Conservation (phyloP, 2,888 invertebrate genomes). For the Thelaira solivaga region DNA sequence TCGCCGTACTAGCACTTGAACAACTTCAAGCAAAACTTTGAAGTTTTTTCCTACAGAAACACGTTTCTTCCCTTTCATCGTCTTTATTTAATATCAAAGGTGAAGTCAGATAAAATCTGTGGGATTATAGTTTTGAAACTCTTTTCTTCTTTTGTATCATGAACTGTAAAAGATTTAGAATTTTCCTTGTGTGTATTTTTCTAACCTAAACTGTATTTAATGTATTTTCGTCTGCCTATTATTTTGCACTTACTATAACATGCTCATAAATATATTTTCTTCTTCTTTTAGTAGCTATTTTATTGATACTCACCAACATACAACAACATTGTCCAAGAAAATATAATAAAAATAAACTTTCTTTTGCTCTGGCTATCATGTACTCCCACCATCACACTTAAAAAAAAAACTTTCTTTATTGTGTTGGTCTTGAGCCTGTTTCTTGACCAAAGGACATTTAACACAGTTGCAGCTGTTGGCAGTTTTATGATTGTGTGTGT, state of each 20-base stretch:
- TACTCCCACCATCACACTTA: neutral
- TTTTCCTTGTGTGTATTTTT: neutral
- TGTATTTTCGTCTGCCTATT: conserved; percentile 57
- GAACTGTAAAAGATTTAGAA: too few species aligned
- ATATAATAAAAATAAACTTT: conserved; percentile 40
- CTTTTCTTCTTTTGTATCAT: too few species aligned
- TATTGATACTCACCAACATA: conserved; percentile 65
- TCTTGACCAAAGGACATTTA: conserved; percentile 61
- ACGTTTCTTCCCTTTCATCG: too few species aligned
- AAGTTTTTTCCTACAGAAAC: too few species aligned
- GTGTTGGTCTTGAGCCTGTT: conserved; percentile 16
- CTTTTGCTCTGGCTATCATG: neutral
- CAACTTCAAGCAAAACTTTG: too few species aligned
- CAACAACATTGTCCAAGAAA: conserved; percentile 59
- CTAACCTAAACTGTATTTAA: too few species aligned
- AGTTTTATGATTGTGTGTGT: conserved; percentile 63
- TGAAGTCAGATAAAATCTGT: too few species aligned
- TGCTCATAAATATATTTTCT: conserved; percentile 65
- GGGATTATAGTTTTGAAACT: too few species aligned
- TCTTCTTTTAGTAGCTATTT: conserved; percentile 64
- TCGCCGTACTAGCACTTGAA: too few species aligned
- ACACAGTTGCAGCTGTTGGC: conserved; percentile 67
- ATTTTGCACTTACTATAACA: conserved; percentile 66
- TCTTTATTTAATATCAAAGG: too few species aligned
- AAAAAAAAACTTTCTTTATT: neutral